Evolutionary conservation across 1,140 invertebrate genomes (phyloP), one percentile per base, ranked within the genome.

Genomic region (Oncopodura yosiiana): DNA sequence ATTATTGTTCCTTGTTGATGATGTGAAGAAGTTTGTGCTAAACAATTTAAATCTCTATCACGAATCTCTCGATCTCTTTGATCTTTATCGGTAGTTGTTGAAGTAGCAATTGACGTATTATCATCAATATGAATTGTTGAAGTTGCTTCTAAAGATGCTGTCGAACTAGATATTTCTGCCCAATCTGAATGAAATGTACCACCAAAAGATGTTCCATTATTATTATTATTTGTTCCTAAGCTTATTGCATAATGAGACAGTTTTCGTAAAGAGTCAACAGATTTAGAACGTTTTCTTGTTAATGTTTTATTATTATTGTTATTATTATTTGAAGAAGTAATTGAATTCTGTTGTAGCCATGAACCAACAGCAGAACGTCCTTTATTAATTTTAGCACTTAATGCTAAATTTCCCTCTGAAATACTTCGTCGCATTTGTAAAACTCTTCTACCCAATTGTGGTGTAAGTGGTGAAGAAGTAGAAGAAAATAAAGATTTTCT

Each of bases 161-260:
- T 64, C 1, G 58, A 61, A 3, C 58, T 61, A 14, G 60, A 61
- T 23, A 61, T 53, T 30, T 61, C 55, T 5, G 56, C 60, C 60
- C 60, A 61, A n/a, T 61, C 60, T 11, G 55, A 38, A 43, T 58
- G 55, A 3, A 54, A 42, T 5, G 45, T 52, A 18, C 43, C 45
- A 2, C n/a, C n/a, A n/a, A n/a, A n/a, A n/a, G 37, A 29, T 24
- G 19, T 19, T 32, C 36, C 24, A 0, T 38, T 32, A 45, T 41
- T 39, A 18, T 27, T 37, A 34, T 56, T 41, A 29, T 56, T 49
- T 27, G 53, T n/a, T 36, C 6, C 30, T n/a, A 34, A 34, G 8
- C 30, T n/a, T 9, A 34, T 34, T 8, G 30, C 30, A 34, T n/a
- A n/a, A n/a, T n/a, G 45, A 36, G 53, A 24, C 12, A 52, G 11